Evolutionary conservation across 2,888 invertebrate genomes (phyloP).

Genomic region (Protophormia terraenovae): DNA sequence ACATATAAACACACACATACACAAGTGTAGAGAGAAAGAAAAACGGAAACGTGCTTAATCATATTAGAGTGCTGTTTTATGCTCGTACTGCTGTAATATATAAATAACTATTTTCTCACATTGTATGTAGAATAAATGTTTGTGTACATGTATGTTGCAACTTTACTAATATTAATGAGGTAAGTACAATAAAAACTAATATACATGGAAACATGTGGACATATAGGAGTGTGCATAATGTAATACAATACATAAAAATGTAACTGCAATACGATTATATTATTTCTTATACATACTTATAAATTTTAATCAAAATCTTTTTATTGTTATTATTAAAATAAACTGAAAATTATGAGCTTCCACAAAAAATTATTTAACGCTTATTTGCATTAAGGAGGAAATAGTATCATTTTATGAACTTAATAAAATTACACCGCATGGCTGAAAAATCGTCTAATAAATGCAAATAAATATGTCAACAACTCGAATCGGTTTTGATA

Average conservation of each 20-base stretch:
- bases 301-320: conserved; percentile 24
- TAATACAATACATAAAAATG: neutral
- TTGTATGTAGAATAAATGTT: neutral
- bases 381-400: neutral
- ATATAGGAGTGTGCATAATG: neutral
- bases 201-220: neutral
- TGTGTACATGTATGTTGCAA: neutral
- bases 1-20: too few relatives aligned
- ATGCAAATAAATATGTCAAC: too few relatives aligned
- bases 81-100: neutral
- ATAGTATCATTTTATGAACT: too few relatives aligned
- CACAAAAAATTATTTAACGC: neutral
- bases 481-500: too few relatives aligned
- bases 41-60: conserved; percentile 56
- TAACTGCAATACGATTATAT: neutral
- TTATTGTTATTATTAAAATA: neutral
- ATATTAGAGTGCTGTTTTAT: conserved; percentile 52
- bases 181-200: neutral
- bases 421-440: too few relatives aligned
- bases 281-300: conserved; percentile 3
- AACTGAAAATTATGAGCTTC: neutral
- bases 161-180: conserved; percentile 34
- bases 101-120: neutral
- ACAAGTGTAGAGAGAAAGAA: neutral
- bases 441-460: too few relatives aligned